phyloP scores from a whole-genome alignment of 2,888 invertebrate genomes.

The Pammene fasciana region DNA sequence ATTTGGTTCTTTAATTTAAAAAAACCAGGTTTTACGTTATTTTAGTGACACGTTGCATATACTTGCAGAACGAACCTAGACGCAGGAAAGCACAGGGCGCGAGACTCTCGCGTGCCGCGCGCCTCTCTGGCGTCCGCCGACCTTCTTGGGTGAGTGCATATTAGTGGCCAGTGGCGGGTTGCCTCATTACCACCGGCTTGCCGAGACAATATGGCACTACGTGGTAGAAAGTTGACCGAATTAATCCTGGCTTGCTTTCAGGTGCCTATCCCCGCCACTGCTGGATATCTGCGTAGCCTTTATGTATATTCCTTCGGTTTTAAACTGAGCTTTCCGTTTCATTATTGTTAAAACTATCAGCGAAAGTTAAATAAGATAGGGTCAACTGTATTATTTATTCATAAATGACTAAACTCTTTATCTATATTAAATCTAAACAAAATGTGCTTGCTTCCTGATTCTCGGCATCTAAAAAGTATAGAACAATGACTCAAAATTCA shows the following conservation, averaged over 20 bases:
- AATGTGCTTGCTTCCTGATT: too few relatives aligned
- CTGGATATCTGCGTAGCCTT: background rate
- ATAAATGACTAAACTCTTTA: too few relatives aligned
- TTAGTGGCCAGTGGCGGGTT: too few relatives aligned
- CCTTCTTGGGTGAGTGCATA: slow-evolving; percentile 17
- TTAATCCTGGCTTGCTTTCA: background rate
- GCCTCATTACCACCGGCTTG: background rate
- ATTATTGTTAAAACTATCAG: background rate
- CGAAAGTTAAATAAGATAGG: too few relatives aligned
- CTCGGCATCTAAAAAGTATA: too few relatives aligned
- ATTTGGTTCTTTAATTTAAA: background rate
- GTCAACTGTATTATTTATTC: too few relatives aligned
- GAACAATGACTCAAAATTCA: too few relatives aligned
- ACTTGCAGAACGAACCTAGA: background rate
- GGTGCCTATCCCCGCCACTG: background rate
- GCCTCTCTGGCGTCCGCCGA: background rate
- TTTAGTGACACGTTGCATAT: background rate
- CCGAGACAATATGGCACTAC: background rate
- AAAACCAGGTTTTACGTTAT: background rate
- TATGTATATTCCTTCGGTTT: background rate
- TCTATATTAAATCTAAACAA: too few relatives aligned
- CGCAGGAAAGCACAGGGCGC: slow-evolving; percentile 3
- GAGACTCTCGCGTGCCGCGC: slow-evolving; percentile 5
- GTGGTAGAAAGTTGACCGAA: too few relatives aligned
- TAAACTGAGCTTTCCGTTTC: background rate